Conservation (phyloP, 1,140 invertebrate genomes). For the Heliconius nattereri region DNA sequence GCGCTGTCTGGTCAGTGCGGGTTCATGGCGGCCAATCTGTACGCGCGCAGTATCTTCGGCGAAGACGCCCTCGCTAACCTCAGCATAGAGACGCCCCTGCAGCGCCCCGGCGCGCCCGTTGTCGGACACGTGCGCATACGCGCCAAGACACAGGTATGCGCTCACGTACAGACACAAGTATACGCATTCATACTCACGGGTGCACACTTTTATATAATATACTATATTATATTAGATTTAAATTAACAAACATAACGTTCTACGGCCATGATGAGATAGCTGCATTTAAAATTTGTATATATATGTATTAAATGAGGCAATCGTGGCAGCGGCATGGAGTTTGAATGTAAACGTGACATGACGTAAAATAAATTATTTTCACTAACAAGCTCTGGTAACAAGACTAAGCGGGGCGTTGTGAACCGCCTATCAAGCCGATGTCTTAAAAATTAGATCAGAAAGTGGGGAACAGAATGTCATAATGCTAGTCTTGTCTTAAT, state of each 20-base stretch:
- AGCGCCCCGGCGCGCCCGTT: slow-evolving; percentile 79
- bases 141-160: slow-evolving; percentile 8
- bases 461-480: too few species aligned
- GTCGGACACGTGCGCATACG: slow-evolving; percentile 14
- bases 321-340: too few species aligned
- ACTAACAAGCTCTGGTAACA: not conserved
- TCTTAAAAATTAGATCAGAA: too few species aligned
- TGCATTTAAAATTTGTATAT: too few species aligned
- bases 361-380: too few species aligned
- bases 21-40: slow-evolving; percentile 99
- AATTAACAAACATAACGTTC: too few species aligned
- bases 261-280: too few species aligned
- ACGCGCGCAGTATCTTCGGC: slow-evolving; percentile 99
- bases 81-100: slow-evolving; percentile 97
- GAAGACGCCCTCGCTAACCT: slow-evolving; percentile 99
- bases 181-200: not conserved
- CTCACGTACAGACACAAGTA: not conserved
- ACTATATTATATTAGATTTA: too few species aligned
- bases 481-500: too few species aligned
- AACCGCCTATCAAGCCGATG: too few species aligned
- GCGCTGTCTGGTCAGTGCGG: slow-evolving; percentile 97
- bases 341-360: too few species aligned
- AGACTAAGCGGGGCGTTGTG: not conserved
- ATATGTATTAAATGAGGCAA: too few species aligned
- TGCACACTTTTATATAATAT: not conserved